Conservation (phyloP, 2,113 vertebrate genomes). For the Myodes glareolus region DNA sequence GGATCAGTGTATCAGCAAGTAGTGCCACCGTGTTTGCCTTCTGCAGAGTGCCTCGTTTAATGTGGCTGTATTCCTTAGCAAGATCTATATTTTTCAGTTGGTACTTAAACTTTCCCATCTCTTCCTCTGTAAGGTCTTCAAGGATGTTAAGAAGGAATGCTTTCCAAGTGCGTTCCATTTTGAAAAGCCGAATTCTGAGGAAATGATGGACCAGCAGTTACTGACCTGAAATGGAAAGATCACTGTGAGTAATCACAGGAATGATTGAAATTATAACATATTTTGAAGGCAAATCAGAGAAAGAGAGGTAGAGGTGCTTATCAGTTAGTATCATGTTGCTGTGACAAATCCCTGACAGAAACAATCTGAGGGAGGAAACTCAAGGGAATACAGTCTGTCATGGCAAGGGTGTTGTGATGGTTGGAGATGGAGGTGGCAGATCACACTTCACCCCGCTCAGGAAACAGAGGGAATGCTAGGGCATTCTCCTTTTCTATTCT, state of each 20-base stretch:
- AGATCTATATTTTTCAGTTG: conserved; percentile 29
- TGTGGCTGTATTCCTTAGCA: neutral
- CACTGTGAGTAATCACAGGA: neutral
- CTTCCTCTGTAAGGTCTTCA: conserved; percentile 36
- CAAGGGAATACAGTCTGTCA: neutral
- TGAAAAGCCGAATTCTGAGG: neutral
- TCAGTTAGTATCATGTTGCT: neutral
- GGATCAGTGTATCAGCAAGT: conserved; percentile 27
- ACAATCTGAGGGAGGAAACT: neutral
- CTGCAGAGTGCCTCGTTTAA: neutral
- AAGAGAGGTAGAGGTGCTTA: neutral
- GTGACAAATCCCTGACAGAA: neutral
- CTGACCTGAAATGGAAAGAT: conserved; percentile 7
- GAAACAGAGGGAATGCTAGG: neutral
- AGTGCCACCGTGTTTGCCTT: neutral
- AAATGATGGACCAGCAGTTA: neutral
- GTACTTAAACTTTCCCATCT: conserved; percentile 57
- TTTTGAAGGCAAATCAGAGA: neutral
- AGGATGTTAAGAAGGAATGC: conserved; percentile 25
- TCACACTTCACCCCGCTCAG: neutral
- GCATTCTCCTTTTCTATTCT: neutral
- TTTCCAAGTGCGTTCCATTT: conserved; percentile 19
- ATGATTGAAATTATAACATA: neutral
- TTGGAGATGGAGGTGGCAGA: neutral
- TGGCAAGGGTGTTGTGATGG: neutral